Base-by-base conservation (phyloP, 2,888 invertebrate species). In the Magallana nippona region DNA sequence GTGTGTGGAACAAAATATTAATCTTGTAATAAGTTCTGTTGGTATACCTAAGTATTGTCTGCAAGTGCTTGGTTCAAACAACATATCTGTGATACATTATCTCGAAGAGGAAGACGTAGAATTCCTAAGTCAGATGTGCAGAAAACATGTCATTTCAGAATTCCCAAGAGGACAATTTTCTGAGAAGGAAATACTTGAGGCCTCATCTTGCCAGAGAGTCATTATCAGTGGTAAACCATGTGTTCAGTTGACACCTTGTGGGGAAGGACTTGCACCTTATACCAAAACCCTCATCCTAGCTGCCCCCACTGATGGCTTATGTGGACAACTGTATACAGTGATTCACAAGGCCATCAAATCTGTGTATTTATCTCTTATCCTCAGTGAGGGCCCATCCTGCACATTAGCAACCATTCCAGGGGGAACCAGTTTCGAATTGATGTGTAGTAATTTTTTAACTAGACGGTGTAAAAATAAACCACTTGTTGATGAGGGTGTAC, bases 281-380 rank as follows among this genome's bases (percentile, higher is more conserved):
- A 11, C 58, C 2, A 79, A 57, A 57, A 85, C 81, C 63, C n/a
- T 87, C 17, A 27, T 87, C 1, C 62, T 90, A 44, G 87, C 89
- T 86, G 89, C 88, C 60, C 89, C 89, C 44, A 89, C 88, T 10
- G 86, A 87, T n/a, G 88, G 88, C 19, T 78, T 90, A 2, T 88
- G 88, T 84, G 85, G 86, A 63, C 88, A 88, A 79, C 63, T 87
- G 17, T 86, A 82, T 11, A 44, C 87, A 2, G 62, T 85, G 2
- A 22, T 86, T 13, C 85, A 86, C 22, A 89, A 89, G 82, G 88
- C 87, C 15, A n/a, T 89, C 5, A 86, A 88, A 78, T 56, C 86
- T 5, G 71, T 89, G 44, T 56, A 77, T n/a, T 32, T 80, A 5
- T 85, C 82, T 44, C 2, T 81, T 58, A 58, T 5, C 13, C 19